Base-by-base conservation (phyloP, 2,113 vertebrate genomes). In the Pogonocichla stellata region DNA sequence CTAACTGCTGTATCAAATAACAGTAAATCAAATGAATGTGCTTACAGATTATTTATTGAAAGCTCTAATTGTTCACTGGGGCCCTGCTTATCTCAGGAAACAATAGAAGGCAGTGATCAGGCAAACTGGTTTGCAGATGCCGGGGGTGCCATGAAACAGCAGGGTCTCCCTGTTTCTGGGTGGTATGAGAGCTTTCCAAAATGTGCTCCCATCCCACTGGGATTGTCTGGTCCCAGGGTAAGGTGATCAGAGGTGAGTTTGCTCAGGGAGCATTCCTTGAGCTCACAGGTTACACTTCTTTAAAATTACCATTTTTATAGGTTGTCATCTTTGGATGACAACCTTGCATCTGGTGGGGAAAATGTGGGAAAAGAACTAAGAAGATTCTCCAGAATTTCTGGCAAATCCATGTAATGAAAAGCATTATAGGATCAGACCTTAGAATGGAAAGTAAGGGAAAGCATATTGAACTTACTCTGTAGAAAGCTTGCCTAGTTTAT, bases 11-110 rank as follows among this genome's bases (percentile, higher is more conserved):
- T 98, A 98, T 98, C 98, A 98, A 98, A 98, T 98, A 98, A 98
- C 98, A 98, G 96, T 98, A 98, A 98, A 98, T 98, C 98, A 98
- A 98, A 98, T 96, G 97, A 98, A 98, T 98, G 98, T 98, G 96
- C 98, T 98, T 98, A 98, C 97, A 98, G 98, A 98, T 98, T 98
- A 98, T 98, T 98, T 98, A 98, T 98, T 98, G 98, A 98, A 97
- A 98, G 98, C 97, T 98, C 98, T 98, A 98, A 98, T 98, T 98
- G 98, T 98, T 98, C 98, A 98, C 98, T 97, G 94, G 98, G 98
- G 98, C 94, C 97, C 97, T 97, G 97, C 98, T 98, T 98, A 98
- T 98, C 97, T 98, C 96, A 89, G 95, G 97, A 97, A 98, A 98
- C 97, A 98, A 98, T 97, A 95, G 97, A 95, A 96, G 77, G 64